These are phyloP conservation scores for Selenia dentaria DNA, from an alignment of 2,888 invertebrate species.

Conservation along the genomic window DNA sequence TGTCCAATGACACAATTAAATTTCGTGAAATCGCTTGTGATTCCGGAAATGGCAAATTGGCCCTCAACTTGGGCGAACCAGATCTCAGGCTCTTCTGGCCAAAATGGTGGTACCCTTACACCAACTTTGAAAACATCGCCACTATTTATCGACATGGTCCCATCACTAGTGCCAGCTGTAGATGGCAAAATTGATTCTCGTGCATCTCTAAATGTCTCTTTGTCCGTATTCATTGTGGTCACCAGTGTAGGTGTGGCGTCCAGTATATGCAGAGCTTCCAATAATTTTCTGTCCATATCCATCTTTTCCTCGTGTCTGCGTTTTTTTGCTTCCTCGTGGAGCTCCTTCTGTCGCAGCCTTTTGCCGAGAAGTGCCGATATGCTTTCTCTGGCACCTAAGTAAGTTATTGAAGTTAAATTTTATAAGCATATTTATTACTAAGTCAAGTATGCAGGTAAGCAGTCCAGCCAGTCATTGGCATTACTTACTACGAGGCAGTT, in stretches of 20 bases:
- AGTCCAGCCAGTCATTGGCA: too few species aligned
- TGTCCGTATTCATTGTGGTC: neutral
- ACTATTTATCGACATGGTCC: neutral
- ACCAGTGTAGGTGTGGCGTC: neutral
- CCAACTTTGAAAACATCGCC: neutral
- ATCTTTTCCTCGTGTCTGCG: too few species aligned
- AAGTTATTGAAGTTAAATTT: too few species aligned
- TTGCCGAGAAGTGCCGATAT: too few species aligned
- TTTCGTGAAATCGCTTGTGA: slow-evolving; percentile 5
- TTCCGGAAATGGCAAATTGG: neutral
- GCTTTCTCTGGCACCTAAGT: too few species aligned
- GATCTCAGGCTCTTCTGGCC: slow-evolving; percentile 4
- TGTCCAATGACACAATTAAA: slow-evolving; percentile 7
- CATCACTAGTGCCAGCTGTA: neutral
- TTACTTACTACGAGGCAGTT: too few species aligned
- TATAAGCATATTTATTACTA: too few species aligned
- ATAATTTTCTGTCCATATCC: too few species aligned
- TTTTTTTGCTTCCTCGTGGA: too few species aligned
- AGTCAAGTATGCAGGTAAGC: too few species aligned
- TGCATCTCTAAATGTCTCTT: neutral
- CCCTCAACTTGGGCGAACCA: slow-evolving; percentile 11
- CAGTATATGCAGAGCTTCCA: too few species aligned
- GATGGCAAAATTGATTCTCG: neutral
- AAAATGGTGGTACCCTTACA: slow-evolving; percentile 5
- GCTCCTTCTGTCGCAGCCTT: too few species aligned